Conservation (phyloP, 2,888 invertebrate genomes). For the Phymatocera aterrima region DNA sequence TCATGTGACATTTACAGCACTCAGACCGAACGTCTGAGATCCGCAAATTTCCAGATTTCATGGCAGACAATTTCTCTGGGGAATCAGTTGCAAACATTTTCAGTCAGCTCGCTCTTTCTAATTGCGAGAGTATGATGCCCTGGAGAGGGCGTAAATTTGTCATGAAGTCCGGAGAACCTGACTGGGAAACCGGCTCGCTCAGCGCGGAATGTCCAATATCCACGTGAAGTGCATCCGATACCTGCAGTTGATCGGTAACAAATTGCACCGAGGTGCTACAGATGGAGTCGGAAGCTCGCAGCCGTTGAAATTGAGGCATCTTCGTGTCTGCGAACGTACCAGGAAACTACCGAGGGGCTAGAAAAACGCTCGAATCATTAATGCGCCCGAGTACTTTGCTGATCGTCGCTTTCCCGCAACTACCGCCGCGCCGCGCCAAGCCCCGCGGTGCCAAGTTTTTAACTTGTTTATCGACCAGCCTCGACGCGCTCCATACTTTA, state of each 20-base stretch:
- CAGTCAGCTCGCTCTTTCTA: no score
- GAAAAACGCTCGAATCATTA: conserved; percentile 29
- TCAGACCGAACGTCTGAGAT: no score
- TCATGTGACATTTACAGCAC: no score
- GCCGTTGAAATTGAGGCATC: background rate
- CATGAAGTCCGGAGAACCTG: no score
- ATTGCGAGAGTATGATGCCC: no score
- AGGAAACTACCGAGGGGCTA: background rate
- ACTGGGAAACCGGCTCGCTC: no score
- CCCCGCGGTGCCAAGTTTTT: conserved; percentile 24
- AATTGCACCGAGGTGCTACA: background rate
- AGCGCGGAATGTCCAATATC: no score
- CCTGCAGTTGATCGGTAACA: no score
- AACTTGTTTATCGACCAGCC: conserved; percentile 40
- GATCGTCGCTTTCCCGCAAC: conserved; percentile 26
- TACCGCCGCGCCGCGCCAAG: background rate
- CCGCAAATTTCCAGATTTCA: background rate
- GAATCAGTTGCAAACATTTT: no score
- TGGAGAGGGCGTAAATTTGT: no score
- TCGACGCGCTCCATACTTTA: conserved; percentile 23
- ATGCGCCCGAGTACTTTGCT: conserved; percentile 25
- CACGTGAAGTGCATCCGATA: no score
- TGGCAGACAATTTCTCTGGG: no score
- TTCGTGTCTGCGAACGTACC: background rate
- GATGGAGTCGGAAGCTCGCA: background rate